These are phyloP conservation scores for Blastobasis adustella DNA, from an alignment of 2,888 invertebrate genomes.

Conservation along the genomic window DNA sequence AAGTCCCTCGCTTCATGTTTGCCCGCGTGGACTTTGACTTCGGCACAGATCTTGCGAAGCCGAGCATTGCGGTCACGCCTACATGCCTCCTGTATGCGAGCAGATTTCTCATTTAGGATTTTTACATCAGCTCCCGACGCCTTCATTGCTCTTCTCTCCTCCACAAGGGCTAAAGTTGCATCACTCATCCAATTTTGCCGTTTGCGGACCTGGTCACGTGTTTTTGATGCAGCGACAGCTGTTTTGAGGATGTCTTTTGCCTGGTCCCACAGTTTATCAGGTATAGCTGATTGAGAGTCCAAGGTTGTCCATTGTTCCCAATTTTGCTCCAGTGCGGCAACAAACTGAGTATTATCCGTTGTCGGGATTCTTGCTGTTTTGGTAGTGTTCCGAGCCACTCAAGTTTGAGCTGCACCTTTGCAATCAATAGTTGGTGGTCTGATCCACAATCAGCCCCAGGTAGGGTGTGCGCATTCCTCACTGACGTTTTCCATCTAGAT, in stretches of 20 bases:
- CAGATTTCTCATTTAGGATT: not conserved
- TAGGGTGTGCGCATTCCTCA: conserved; percentile 11
- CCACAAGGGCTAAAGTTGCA: not conserved
- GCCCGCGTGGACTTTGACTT: not conserved
- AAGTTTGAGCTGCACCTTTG: too few relatives aligned
- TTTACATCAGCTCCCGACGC: not conserved
- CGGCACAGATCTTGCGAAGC: not conserved
- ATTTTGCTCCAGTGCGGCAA: conserved; percentile 1
- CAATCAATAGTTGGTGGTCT: too few relatives aligned
- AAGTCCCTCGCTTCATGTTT: not conserved
- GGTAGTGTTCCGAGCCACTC: too few relatives aligned
- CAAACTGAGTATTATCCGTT: not conserved
- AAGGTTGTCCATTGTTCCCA: not conserved
- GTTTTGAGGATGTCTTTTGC: not conserved
- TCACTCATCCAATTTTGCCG: conserved; percentile 2
- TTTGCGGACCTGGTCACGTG: not conserved
- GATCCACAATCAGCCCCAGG: conserved; percentile 5
- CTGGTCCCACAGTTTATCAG: conserved; percentile 1
- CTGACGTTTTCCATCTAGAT: conserved; percentile 11
- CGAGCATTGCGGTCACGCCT: not conserved
- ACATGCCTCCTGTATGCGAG: not conserved
- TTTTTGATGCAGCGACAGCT: not conserved
- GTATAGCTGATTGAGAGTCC: not conserved
- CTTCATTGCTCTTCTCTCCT: not conserved
- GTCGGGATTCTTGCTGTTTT: conserved; percentile 3